These are phyloP conservation scores for Physella acuta DNA, from an alignment of 1,140 invertebrate species.

Conservation along the genomic window DNA sequence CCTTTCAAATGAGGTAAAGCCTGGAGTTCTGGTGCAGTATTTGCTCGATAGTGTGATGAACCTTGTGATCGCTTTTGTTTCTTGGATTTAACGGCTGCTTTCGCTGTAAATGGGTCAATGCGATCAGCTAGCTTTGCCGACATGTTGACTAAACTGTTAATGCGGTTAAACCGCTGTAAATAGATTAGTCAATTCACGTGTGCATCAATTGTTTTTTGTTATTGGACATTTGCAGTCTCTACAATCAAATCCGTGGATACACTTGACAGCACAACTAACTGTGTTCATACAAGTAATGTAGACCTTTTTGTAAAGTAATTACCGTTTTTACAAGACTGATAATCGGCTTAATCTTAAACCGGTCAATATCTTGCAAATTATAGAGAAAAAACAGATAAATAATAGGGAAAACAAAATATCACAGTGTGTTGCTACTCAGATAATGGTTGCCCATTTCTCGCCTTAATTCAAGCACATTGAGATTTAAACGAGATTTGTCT, in stretches of 20 bases:
- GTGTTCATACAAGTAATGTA: constrained; percentile 14
- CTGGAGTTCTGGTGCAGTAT: constrained; percentile 59
- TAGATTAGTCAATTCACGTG: constrained; percentile 29
- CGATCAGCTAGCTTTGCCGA: constrained; percentile 55
- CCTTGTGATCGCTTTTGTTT: constrained; percentile 61
- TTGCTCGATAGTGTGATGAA: constrained; percentile 61
- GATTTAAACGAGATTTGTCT: constrained; percentile 32
- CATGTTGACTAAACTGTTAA: constrained; percentile 40
- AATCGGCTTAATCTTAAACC: background rate
- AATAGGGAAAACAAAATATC: constrained; percentile 32
- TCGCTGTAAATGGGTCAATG: constrained; percentile 59
- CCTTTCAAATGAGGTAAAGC: constrained; percentile 60
- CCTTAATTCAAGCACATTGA: constrained; percentile 31
- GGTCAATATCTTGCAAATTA: background rate
- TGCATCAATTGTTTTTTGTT: constrained; percentile 21
- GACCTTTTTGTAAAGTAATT: background rate
- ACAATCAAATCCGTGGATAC: constrained; percentile 35
- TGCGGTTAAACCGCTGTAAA: constrained; percentile 32
- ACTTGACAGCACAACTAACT: constrained; percentile 30
- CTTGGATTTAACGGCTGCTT: constrained; percentile 58
- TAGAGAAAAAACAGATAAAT: background rate
- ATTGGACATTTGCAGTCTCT: constrained; percentile 28
- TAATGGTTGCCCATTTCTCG: constrained; percentile 38
- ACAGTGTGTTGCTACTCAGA: constrained; percentile 35
- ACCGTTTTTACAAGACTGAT: no score